Conservation (phyloP, 2,113 vertebrate genomes). For the Caloenas nicobarica region DNA sequence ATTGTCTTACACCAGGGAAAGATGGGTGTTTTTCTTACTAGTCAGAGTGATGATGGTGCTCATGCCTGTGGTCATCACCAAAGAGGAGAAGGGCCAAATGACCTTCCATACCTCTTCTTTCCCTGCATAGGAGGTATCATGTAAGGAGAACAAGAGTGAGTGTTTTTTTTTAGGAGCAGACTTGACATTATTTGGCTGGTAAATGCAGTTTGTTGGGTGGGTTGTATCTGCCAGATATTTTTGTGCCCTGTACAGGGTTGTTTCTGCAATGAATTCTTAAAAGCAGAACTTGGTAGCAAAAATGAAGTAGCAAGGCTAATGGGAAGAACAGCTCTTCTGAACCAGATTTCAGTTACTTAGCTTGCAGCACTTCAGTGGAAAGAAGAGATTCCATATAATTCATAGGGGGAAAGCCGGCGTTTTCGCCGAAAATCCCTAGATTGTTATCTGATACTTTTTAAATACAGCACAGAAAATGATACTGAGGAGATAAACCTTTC, state of each 20-base stretch:
- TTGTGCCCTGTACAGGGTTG: not conserved
- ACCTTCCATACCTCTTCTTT: not conserved
- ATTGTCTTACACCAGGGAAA: not conserved
- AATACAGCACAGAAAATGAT: slow-evolving; percentile 38
- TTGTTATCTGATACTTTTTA: slow-evolving; percentile 9
- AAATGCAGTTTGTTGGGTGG: not conserved
- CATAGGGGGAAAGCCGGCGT: not conserved
- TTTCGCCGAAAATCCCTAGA: not conserved
- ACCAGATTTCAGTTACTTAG: not conserved
- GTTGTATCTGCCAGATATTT: not conserved
- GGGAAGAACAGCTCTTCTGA: not conserved
- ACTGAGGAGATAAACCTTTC: slow-evolving; percentile 46
- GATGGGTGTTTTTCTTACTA: not conserved
- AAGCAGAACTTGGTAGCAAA: not conserved
- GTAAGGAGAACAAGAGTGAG: not conserved
- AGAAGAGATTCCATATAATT: not conserved
- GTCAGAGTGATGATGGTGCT: not conserved
- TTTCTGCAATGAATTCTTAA: not conserved
- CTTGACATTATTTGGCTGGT: not conserved
- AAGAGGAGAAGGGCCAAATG: not conserved
- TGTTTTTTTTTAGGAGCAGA: not conserved
- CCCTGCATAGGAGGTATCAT: not conserved
- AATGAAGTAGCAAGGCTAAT: not conserved
- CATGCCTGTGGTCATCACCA: not conserved
- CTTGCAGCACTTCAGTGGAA: not conserved